These are phyloP conservation scores for Dryoscopus gambensis DNA, from an alignment of 2,113 vertebrate genomes.

Conservation along the genomic window DNA sequence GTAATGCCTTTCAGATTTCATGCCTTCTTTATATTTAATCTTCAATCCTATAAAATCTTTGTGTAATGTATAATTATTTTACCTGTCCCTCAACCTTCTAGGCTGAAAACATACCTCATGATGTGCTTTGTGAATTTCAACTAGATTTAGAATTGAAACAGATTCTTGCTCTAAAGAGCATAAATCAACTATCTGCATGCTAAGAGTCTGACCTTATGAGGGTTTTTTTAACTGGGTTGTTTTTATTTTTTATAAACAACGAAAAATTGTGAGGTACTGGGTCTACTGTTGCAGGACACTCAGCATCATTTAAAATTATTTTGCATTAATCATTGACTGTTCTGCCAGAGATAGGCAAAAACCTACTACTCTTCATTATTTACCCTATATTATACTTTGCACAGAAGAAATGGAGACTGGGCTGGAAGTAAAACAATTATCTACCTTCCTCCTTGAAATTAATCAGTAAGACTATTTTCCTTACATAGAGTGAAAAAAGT, in stretches of 20 bases:
- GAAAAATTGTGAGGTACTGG: background rate
- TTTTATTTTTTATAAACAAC: background rate
- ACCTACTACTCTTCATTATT: background rate
- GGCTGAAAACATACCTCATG: background rate
- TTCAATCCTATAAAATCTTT: background rate
- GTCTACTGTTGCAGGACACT: background rate
- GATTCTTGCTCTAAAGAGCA: background rate
- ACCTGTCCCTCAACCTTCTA: background rate
- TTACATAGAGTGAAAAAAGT: background rate
- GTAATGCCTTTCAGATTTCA: background rate
- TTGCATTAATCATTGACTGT: background rate
- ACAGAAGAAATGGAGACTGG: background rate
- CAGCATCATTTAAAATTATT: background rate
- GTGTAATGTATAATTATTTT: background rate
- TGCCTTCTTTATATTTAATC: background rate
- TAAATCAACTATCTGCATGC: background rate
- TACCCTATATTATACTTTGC: background rate
- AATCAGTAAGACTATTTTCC: background rate
- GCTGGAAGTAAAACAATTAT: background rate
- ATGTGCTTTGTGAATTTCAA: background rate
- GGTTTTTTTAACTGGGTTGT: background rate
- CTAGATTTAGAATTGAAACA: background rate
- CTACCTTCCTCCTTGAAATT: background rate
- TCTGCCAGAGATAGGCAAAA: background rate
- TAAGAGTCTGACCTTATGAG: background rate